Conservation (phyloP, 2,797 vertebrate genomes). For the Masticophis lateralis region DNA sequence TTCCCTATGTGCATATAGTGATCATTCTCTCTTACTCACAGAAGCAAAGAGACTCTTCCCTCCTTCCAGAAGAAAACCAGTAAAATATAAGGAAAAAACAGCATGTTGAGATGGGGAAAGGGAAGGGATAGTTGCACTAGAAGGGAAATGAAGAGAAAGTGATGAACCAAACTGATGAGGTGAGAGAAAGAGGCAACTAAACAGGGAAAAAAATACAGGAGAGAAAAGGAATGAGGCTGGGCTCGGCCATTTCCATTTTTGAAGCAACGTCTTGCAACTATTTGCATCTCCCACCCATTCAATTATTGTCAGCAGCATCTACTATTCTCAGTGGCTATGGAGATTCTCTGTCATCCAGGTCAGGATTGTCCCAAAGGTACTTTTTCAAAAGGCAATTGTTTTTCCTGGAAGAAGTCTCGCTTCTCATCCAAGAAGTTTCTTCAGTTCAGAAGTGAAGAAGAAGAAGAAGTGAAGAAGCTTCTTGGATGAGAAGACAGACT, state of each 20-base stretch:
- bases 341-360: neutral
- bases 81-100: neutral
- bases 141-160: neutral
- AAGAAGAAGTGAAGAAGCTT: neutral
- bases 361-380: neutral
- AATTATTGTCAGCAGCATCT: neutral
- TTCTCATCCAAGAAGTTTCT: neutral
- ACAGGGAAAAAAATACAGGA: neutral
- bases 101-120: neutral
- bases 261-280: neutral
- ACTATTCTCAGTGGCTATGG: neutral
- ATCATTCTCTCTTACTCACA: neutral
- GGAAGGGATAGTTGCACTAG: neutral
- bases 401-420: neutral
- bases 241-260: neutral
- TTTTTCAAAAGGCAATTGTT: neutral
- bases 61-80: neutral
- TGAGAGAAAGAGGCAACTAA: neutral
- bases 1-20: neutral
- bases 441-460: neutral
- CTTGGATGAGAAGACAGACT: neutral
- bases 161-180: neutral
- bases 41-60: neutral
- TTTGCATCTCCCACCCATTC: neutral
- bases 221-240: neutral